Base-by-base conservation (phyloP, 2,888 invertebrate genomes). In the Stenichneumon culpator region DNA sequence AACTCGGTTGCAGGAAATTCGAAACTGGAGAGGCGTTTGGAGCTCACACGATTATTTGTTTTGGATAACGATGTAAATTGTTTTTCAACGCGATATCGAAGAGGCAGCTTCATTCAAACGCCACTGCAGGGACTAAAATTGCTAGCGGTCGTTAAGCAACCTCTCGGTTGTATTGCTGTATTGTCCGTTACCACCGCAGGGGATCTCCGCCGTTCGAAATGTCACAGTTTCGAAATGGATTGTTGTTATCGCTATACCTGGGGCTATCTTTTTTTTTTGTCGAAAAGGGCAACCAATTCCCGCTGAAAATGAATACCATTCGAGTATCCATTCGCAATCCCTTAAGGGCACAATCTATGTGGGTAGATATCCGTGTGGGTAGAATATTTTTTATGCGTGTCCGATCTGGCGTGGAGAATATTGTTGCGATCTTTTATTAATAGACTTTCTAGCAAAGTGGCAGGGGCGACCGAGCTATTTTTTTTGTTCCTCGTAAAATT, bases 61-160 rank as follows among this genome's bases (percentile, higher is more conserved):
- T 52, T 22, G 16, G 72, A 54, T 73, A 5, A 73, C 39, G 72
- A 57, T 57, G 39, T 7, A 39, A 19, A 36, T 57, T 22, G 19
- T 39, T 52, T 72, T 54, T 72, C 16, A 19, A 54, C 19, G 14
- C 11, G 11, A 11, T 9, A 54, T 54, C 39, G 36, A 22, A 19
- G 32, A 16, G 72, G 28, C 3, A 7, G 5, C 9, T 39, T 54
- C 54, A 54, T 19, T 50, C 50, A 28, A n/a, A 16, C 28, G 3
- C n/a, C 32, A 9, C 63, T 14, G 36, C 9, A 1, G 63, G 16
- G 25, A 36, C 36, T 32, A 39, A 68, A 54, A 68, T 77, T 54
- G 52, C 25, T 57, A 57, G 25, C 57, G 57, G 25, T 57, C 25
- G 57, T 57, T 25, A 57, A 57, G 4, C 57, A 25, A 11, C 25